A percentile compares a stretch with the other conserved stretches of the same genome.
phyloP scores from a whole-genome alignment of 2,888 invertebrate genomes.

The Agriopis marginaria region DNA sequence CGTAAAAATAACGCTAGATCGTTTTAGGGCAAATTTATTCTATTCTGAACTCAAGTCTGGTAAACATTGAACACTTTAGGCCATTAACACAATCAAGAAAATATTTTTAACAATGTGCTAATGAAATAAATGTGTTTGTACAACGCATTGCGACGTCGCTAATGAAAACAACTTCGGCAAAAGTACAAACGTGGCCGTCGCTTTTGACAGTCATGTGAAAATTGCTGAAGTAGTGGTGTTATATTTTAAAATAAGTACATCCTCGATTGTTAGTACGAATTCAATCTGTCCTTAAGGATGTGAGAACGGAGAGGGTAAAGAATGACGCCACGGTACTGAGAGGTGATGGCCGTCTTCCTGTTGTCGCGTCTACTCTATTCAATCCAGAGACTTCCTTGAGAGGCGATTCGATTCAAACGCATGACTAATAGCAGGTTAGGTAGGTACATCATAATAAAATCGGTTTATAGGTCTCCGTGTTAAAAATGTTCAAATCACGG shows the following conservation, averaged over 20 bases:
- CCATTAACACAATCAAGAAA: slow-evolving; percentile 59
- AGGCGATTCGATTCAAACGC: slow-evolving; percentile 5
- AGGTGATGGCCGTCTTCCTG: slow-evolving; percentile 62
- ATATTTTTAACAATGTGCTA: slow-evolving; percentile 67
- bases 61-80: slow-evolving; percentile 21
- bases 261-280: slow-evolving; percentile 40
- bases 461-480: not conserved
- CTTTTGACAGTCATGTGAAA: slow-evolving; percentile 72
- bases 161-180: slow-evolving; percentile 69
- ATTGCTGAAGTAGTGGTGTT: slow-evolving; percentile 57
- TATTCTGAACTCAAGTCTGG: not conserved
- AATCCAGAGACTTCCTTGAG: slow-evolving; percentile 24
- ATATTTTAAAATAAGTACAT: slow-evolving; percentile 49
- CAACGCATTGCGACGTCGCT: slow-evolving; percentile 63
- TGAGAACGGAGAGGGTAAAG: slow-evolving; percentile 41
- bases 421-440: not conserved
- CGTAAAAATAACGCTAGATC: not conserved
- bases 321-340: slow-evolving; percentile 43
- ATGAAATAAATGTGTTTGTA: slow-evolving; percentile 51
- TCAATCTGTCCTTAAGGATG: slow-evolving; percentile 35
- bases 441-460: not conserved
- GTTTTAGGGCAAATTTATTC: not conserved
- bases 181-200: slow-evolving; percentile 52
- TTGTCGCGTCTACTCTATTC: slow-evolving; percentile 28
- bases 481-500: not conserved